Evolutionary conservation across 1,140 invertebrate genomes (phyloP).

Genomic region (Drosophila kepulauana): DNA sequence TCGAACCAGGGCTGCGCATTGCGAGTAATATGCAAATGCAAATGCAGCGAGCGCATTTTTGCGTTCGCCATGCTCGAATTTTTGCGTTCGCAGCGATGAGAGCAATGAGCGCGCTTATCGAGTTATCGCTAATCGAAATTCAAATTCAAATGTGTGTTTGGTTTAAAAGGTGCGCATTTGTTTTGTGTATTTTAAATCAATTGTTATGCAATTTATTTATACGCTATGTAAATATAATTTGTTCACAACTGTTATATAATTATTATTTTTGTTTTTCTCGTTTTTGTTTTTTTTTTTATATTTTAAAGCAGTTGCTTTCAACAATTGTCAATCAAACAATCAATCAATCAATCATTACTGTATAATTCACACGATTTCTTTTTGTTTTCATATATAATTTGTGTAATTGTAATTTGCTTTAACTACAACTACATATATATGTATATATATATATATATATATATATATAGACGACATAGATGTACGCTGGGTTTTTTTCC

Average conservation of each 20-base stretch:
- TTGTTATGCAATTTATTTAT: conserved; percentile 82
- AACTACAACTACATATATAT: conserved; percentile 56
- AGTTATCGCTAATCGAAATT: not conserved
- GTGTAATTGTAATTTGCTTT: conserved; percentile 68
- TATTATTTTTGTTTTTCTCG: conserved; percentile 54
- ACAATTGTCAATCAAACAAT: conserved; percentile 63
- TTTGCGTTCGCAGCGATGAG: not conserved
- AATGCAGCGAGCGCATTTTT: not conserved
- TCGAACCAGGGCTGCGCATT: conserved; percentile 12
- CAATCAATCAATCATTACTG: conserved; percentile 53
- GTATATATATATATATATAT: not conserved
- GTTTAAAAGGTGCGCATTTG: not conserved
- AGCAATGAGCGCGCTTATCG: not conserved
- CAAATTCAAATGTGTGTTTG: not conserved
- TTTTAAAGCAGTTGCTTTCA: conserved; percentile 77
- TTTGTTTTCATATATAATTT: conserved; percentile 28
- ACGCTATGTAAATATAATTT: conserved; percentile 83
- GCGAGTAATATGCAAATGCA: too few species aligned
- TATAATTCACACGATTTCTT: conserved; percentile 58
- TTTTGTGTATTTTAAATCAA: conserved; percentile 69
- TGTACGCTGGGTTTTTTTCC: conserved; percentile 38
- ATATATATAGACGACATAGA: conserved; percentile 37
- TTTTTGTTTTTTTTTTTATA: conserved; percentile 52
- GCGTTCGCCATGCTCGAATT: not conserved
- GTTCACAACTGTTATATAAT: conserved; percentile 83